These are phyloP conservation scores for Tetheella fluctuosa DNA, from an alignment of 2,888 invertebrate genomes.

Conservation along the genomic window DNA sequence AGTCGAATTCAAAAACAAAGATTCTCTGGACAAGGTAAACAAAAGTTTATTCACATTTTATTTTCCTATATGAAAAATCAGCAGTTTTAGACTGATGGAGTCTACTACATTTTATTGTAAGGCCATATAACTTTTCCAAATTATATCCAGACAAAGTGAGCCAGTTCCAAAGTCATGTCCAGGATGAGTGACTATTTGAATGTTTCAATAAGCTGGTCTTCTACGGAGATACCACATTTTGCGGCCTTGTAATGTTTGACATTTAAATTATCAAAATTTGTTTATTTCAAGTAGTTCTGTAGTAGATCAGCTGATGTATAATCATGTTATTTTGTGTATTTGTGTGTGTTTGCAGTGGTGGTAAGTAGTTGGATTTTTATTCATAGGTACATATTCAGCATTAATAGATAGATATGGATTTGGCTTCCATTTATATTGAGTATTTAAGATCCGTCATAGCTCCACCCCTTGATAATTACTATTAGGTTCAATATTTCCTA, in stretches of 20 bases:
- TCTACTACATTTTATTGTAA: slow-evolving; percentile 49
- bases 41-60: slow-evolving; percentile 78
- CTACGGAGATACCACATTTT: slow-evolving; percentile 43
- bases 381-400: background rate
- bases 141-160: slow-evolving; percentile 50
- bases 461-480: too few species aligned
- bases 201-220: slow-evolving; percentile 76
- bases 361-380: slow-evolving; percentile 38
- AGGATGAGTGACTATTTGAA: slow-evolving; percentile 81
- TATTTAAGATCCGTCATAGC: background rate
- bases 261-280: slow-evolving; percentile 37
- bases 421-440: background rate
- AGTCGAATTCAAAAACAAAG: slow-evolving; percentile 85
- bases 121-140: slow-evolving; percentile 72
- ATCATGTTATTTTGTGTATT: slow-evolving; percentile 37
- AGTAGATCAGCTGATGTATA: slow-evolving; percentile 62
- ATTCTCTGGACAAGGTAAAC: slow-evolving; percentile 83
- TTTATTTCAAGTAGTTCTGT: slow-evolving; percentile 37
- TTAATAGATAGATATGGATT: background rate
- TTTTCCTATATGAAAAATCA: slow-evolving; percentile 48
- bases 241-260: slow-evolving; percentile 36
- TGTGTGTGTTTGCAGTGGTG: slow-evolving; percentile 41
- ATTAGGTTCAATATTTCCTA: too few species aligned
- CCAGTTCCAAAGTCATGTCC: slow-evolving; percentile 54
- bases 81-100: slow-evolving; percentile 43